Conservation (phyloP, 2,113 vertebrate genomes). For the Saimiri boliviensis region DNA sequence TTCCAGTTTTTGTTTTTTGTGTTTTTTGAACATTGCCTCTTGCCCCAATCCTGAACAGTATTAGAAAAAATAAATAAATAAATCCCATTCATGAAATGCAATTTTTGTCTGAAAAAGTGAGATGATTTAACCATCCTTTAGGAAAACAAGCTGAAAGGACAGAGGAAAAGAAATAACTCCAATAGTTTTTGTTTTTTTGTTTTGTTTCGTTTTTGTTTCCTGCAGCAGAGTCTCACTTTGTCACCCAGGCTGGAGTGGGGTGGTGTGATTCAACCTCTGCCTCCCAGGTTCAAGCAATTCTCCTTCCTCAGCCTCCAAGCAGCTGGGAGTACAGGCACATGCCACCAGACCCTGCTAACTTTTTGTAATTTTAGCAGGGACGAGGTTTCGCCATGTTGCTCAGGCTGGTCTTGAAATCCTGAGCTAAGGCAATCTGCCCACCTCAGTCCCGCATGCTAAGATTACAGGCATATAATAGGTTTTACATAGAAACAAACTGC, state of each 20-base stretch:
- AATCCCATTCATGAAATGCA: conserved; percentile 37
- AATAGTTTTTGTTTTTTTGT: background rate
- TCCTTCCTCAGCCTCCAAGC: too few species aligned
- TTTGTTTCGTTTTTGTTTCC: rapidly evolving
- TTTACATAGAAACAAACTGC: conserved; percentile 36
- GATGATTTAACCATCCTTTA: conserved; percentile 48
- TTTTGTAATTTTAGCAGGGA: too few species aligned
- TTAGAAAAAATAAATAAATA: conserved; percentile 37
- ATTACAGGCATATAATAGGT: background rate
- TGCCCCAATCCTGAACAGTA: conserved; percentile 35
- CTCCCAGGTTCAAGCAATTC: too few species aligned
- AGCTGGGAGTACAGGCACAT: too few species aligned
- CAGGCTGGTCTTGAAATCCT: too few species aligned
- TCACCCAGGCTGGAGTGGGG: too few species aligned
- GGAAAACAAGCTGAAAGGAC: conserved; percentile 14
- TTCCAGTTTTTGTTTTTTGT: background rate
- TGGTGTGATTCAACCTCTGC: too few species aligned
- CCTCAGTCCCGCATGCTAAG: too few species aligned
- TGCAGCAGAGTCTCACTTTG: too few species aligned
- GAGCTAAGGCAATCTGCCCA: too few species aligned
- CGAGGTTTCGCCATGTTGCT: too few species aligned
- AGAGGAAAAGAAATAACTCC: background rate
- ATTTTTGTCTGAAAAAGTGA: conserved; percentile 57
- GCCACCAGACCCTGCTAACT: too few species aligned
- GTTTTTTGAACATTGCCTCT: background rate